A percentile compares a stretch with the other conserved stretches of the same genome.
Evolutionary conservation across 2,797 vertebrate genomes (phyloP).

Genomic region (Betta splendens): DNA sequence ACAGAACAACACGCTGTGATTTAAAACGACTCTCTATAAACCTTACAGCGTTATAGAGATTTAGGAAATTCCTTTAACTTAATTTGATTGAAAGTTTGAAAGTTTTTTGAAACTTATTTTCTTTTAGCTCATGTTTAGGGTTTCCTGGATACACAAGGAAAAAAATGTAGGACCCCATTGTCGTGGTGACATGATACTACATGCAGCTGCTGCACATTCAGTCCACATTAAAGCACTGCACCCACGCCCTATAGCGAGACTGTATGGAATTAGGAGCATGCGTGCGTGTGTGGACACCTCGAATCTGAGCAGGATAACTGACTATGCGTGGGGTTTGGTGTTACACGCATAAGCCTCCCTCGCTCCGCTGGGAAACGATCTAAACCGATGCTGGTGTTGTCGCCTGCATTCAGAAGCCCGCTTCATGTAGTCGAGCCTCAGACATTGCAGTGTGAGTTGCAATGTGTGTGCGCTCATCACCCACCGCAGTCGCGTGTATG

Average conservation of each 20-base stretch:
- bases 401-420: slow-evolving; percentile 19
- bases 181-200: slow-evolving; percentile 6
- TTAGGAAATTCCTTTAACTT: too few relatives aligned
- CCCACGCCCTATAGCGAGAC: slow-evolving; percentile 5
- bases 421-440: not conserved
- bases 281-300: slow-evolving; percentile 3
- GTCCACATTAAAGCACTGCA: slow-evolving; percentile 39
- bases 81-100: too few relatives aligned
- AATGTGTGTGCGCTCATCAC: not conserved
- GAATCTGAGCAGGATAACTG: slow-evolving; percentile 8
- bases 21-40: too few relatives aligned
- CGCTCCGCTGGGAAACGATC: slow-evolving; percentile 3
- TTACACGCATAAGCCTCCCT: slow-evolving; percentile 6
- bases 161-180: slow-evolving; percentile 13
- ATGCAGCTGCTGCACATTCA: slow-evolving; percentile 12
- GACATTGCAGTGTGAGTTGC: not conserved
- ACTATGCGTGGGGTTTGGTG: slow-evolving; percentile 10
- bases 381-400: slow-evolving; percentile 2
- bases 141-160: slow-evolving; percentile 8
- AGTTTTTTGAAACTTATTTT: too few relatives aligned
- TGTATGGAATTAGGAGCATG: slow-evolving; percentile 30
- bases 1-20: slow-evolving; percentile 1
- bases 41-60: too few relatives aligned
- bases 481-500: not conserved
- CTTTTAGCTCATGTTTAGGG: slow-evolving; percentile 8